A percentile compares a stretch with the other conserved stretches of the same genome.
These are phyloP conservation scores for Mugil cephalus DNA, from an alignment of 2,113 vertebrate species.

Conservation along the genomic window DNA sequence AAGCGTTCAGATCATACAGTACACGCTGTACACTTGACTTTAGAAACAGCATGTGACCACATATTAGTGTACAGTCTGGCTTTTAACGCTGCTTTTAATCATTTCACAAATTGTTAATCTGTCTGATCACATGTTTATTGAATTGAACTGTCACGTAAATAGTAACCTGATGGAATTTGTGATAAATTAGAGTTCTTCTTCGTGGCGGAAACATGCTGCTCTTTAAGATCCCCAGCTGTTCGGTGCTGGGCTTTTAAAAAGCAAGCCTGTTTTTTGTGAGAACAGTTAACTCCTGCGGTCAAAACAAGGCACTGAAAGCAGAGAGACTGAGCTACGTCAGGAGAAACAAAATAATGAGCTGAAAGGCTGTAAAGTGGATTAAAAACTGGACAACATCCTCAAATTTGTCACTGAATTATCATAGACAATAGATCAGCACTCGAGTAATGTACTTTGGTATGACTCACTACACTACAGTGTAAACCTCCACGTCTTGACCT, in stretches of 20 bases:
- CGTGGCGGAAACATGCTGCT: too few relatives aligned
- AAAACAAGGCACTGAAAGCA: not conserved
- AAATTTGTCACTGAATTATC: too few relatives aligned
- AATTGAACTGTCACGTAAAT: too few relatives aligned
- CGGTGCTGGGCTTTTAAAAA: not conserved
- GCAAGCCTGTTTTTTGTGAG: not conserved
- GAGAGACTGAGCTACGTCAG: not conserved
- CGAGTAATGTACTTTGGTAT: not conserved
- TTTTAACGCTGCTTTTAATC: too few relatives aligned
- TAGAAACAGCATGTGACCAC: not conserved
- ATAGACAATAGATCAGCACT: not conserved
- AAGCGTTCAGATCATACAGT: constrained; percentile 9
- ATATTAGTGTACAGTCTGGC: too few relatives aligned
- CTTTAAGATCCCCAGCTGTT: not conserved
- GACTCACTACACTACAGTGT: too few relatives aligned
- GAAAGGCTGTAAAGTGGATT: not conserved
- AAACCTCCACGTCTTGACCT: too few relatives aligned
- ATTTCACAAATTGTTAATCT: too few relatives aligned
- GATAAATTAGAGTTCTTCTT: too few relatives aligned
- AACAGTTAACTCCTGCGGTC: not conserved
- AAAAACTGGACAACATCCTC: too few relatives aligned
- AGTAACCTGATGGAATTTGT: too few relatives aligned
- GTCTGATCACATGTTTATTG: too few relatives aligned
- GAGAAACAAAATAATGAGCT: not conserved
- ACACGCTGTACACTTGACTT: not conserved